Conservation (phyloP, 2,797 vertebrate genomes). For the Sylvia borin region DNA sequence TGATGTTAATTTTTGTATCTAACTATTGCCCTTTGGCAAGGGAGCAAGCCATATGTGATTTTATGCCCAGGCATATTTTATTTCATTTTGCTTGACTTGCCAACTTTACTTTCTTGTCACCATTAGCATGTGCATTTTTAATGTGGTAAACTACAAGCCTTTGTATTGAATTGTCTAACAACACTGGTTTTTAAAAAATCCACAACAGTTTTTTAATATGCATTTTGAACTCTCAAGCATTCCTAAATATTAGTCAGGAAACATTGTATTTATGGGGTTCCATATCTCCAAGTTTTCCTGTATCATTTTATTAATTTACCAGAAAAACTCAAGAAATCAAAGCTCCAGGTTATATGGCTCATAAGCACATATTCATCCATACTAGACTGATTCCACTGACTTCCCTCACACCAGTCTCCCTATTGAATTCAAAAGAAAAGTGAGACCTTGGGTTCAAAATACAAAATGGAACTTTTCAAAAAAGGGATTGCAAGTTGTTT, state of each 20-base stretch:
- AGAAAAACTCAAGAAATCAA: neutral
- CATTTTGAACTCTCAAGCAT: neutral
- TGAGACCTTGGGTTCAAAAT: neutral
- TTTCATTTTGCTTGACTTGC: neutral
- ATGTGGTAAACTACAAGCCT: neutral
- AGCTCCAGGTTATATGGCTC: neutral
- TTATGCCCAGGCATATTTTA: neutral
- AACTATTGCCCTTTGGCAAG: neutral
- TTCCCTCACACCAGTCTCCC: neutral
- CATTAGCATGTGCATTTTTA: conserved; percentile 1
- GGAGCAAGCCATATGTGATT: neutral
- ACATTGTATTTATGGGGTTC: neutral
- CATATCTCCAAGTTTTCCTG: neutral
- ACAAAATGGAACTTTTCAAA: neutral
- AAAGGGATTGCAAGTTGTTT: neutral
- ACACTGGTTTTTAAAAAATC: neutral
- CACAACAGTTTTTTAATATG: neutral
- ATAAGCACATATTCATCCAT: neutral
- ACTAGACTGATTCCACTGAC: neutral
- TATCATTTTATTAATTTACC: neutral
- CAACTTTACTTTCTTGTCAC: neutral
- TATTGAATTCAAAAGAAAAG: neutral
- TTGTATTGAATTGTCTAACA: neutral
- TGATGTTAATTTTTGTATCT: conserved; percentile 35
- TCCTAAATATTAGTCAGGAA: neutral